Conservation (phyloP, 2,113 vertebrate species). For the Galbula dea region DNA sequence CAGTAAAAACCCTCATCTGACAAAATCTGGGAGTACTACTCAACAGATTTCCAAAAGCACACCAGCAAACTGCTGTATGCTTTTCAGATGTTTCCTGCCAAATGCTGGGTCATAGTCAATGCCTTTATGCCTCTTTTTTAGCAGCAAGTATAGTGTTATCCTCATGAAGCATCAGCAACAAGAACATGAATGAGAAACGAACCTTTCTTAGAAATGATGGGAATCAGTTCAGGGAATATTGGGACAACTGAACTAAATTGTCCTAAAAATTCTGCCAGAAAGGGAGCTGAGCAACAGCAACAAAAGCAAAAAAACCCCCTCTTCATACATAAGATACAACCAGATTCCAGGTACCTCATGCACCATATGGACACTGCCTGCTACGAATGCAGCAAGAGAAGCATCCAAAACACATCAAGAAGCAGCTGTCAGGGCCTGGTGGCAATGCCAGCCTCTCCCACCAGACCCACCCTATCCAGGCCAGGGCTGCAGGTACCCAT, state of each 20-base stretch:
- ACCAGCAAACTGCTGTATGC: neutral
- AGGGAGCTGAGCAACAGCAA: neutral
- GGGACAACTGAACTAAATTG: neutral
- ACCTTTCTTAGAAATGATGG: neutral
- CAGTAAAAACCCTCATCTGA: neutral
- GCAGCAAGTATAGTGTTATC: neutral
- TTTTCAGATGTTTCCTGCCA: neutral
- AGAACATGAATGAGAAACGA: neutral
- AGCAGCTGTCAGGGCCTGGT: neutral
- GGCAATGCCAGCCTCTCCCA: neutral
- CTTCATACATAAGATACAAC: neutral
- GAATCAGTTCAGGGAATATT: neutral
- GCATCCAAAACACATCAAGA: neutral
- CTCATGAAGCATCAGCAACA: accelerated
- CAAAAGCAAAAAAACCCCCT: neutral
- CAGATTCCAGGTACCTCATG: neutral
- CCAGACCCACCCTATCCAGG: neutral
- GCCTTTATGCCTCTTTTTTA: neutral
- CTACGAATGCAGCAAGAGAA: neutral
- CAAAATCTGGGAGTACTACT: neutral
- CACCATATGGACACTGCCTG: neutral
- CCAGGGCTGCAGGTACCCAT: neutral
- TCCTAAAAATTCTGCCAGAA: neutral
- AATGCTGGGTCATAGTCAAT: neutral
- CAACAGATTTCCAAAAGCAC: neutral